phyloP scores from a whole-genome alignment of 2,113 vertebrate genomes.

The Mesembrinibis cayennensis region DNA sequence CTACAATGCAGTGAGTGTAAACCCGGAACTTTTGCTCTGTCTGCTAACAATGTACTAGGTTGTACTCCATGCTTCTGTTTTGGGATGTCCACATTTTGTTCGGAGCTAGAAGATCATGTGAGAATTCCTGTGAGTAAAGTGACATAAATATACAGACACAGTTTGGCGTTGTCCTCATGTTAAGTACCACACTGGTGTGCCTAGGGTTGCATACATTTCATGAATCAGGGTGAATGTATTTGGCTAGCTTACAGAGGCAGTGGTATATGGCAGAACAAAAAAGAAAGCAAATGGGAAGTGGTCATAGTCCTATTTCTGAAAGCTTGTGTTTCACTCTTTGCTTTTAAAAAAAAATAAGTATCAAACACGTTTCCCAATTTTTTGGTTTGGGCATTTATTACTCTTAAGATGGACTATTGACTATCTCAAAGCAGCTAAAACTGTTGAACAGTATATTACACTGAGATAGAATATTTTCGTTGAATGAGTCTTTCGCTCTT shows the following conservation, averaged over 20 bases:
- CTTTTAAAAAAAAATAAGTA: background rate
- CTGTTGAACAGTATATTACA: background rate
- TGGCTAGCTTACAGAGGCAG: fast-evolving
- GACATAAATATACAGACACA: background rate
- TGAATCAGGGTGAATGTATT: background rate
- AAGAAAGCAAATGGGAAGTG: background rate
- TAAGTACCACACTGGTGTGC: background rate
- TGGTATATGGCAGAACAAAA: background rate
- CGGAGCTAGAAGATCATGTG: slow-evolving; percentile 79
- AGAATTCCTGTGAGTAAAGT: slow-evolving; percentile 78
- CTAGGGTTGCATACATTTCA: background rate
- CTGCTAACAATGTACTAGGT: slow-evolving; percentile 68
- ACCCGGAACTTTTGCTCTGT: slow-evolving; percentile 82
- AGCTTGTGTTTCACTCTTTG: background rate
- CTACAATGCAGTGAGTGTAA: slow-evolving; percentile 85
- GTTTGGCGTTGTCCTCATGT: background rate
- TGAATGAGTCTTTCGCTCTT: background rate
- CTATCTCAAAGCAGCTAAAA: background rate
- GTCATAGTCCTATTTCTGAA: background rate
- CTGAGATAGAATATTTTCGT: background rate
- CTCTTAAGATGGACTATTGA: background rate
- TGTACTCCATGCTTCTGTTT: slow-evolving; percentile 91
- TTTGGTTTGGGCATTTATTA: background rate
- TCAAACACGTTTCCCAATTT: background rate
- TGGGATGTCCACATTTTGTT: slow-evolving; percentile 81